Base-by-base conservation (phyloP, 2,113 vertebrate genomes). In the Notarius quadriscutis region DNA sequence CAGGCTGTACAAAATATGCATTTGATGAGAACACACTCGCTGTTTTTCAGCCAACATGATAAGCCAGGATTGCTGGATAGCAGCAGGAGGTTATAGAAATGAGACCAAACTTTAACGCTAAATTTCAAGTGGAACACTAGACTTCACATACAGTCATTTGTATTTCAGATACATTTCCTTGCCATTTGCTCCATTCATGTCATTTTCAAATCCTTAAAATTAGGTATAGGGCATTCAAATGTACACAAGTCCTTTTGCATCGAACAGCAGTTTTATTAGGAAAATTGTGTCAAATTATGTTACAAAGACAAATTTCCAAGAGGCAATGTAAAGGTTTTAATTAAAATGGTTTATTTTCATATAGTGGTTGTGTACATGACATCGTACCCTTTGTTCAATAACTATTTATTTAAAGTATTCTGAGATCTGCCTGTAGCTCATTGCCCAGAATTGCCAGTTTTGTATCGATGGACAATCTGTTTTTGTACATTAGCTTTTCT, bases 401-500 rank as follows among this genome's bases (percentile, higher is more conserved):
- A 63, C 51, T 4, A 55, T 87, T 48, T 17, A 87, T 60, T 34
- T 62, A 0, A 34, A 65, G 15, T 55, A 83, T 83, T 87, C 80
- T 27, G 27, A 51, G 51, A 83, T 67, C 71, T 72, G 63, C 69
- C 51, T 75, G 81, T 87, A 87, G 86, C 86, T 87, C 48, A 60
- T 83, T 77, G 81, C 48, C 71, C 81, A 83, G 81, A 50, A 63
- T 74, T 63, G 81, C 82, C 86, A 83, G 81, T 83, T 83, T 87
- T 87, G 69, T 87, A 83, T 71, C n/a, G 55, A 82, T 83, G 80
- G 80, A 87, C 81, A 87, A 50, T 69, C 58, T 87, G 80, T 83
- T 87, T 87, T 87, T 87, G 81, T 87, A 87, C 50, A 65, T 87
- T 78, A 65, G 58, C 81, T 84, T 84, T 87, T 67, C 69, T 84